Evolutionary conservation across 2,113 vertebrate species (phyloP).

Genomic region (Oreocharis arfaki): DNA sequence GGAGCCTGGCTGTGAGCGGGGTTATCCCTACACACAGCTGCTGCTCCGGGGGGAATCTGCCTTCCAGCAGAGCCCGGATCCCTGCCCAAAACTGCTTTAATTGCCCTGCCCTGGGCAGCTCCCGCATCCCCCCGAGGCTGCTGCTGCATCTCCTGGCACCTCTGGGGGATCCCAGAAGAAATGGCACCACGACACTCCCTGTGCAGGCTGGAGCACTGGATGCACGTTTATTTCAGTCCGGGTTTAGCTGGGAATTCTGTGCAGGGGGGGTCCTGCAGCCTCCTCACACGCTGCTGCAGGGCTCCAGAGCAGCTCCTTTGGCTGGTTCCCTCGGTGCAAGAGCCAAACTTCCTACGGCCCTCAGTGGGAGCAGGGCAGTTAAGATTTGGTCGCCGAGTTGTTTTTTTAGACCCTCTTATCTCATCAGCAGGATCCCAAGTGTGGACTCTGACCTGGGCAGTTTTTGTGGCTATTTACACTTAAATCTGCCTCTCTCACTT

Average conservation of each 20-base stretch:
- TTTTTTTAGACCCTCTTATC: neutral
- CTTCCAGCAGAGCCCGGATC: neutral
- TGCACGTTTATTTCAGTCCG: neutral
- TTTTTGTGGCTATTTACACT: neutral
- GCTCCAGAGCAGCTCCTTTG: neutral
- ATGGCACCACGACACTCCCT: neutral
- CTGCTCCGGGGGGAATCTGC: neutral
- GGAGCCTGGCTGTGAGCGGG: rapidly evolving
- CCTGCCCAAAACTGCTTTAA: neutral
- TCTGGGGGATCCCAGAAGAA: neutral
- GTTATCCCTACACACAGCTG: neutral
- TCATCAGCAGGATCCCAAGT: neutral
- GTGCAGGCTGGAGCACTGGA: neutral
- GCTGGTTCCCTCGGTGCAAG: neutral
- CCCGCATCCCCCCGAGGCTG: neutral
- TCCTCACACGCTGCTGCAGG: neutral
- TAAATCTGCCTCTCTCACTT: neutral
- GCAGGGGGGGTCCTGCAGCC: neutral
- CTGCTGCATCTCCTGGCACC: neutral
- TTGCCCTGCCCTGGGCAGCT: neutral
- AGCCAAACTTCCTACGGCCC: neutral
- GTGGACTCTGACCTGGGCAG: neutral
- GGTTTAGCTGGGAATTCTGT: neutral
- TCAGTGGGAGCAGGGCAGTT: neutral
- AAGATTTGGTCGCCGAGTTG: neutral